These are phyloP conservation scores for Empidonax traillii DNA, from an alignment of 2,113 vertebrate species.

Conservation along the genomic window DNA sequence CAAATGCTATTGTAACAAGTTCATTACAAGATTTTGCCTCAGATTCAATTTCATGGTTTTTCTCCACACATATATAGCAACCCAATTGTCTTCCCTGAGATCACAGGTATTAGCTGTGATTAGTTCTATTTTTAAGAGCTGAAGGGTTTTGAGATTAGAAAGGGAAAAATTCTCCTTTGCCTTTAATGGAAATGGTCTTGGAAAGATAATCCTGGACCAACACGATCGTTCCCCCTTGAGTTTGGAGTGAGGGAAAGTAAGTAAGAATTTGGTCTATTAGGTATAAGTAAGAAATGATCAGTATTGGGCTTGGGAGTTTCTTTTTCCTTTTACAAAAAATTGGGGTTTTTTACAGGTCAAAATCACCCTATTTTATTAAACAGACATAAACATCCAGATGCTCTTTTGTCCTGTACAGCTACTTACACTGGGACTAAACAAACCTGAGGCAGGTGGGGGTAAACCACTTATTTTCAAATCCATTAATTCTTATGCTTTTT, in stretches of 20 bases:
- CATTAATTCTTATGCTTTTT: not conserved
- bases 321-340: not conserved
- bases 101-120: not conserved
- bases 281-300: not conserved
- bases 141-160: not conserved
- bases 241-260: not conserved
- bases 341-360: not conserved
- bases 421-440: not conserved
- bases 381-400: not conserved
- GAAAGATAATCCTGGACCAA: not conserved
- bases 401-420: not conserved
- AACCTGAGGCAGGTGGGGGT: not conserved
- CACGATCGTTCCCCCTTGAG: fast-evolving
- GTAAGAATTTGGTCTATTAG: not conserved
- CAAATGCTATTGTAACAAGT: not conserved
- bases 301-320: not conserved
- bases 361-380: not conserved
- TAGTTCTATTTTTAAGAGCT: not conserved
- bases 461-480: not conserved
- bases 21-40: not conserved
- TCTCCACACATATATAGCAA: not conserved
- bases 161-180: not conserved
- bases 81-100: not conserved
- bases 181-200: not conserved
- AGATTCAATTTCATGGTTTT: not conserved